Conservation (phyloP, 1,140 invertebrate genomes). For the Drosophila guanche region DNA sequence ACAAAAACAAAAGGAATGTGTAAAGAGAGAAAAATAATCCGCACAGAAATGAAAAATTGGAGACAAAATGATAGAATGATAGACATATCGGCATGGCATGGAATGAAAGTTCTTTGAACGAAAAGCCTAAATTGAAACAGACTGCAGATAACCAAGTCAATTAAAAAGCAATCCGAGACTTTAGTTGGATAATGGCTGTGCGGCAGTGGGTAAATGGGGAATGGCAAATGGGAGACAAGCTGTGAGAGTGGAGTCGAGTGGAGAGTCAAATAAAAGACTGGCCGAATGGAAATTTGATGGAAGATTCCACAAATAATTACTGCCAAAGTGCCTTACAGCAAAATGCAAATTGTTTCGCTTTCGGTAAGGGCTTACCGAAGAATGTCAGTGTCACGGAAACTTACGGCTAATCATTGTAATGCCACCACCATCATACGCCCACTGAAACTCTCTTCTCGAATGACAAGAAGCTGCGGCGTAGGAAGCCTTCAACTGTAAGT, state of each 20-base stretch:
- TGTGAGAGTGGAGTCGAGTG: constrained; percentile 1
- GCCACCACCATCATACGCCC: background rate
- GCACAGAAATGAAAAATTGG: constrained; percentile 27
- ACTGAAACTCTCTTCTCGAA: constrained; percentile 27
- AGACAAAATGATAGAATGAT: constrained; percentile 53
- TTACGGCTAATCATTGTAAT: constrained; percentile 57
- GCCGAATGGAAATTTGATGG: constrained; percentile 35
- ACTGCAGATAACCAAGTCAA: constrained; percentile 39
- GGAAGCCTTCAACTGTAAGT: constrained; percentile 39
- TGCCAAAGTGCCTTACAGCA: constrained; percentile 10
- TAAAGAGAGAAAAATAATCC: background rate
- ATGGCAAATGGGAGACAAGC: background rate
- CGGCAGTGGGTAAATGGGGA: background rate
- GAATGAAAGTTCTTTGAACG: constrained; percentile 38
- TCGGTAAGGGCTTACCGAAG: constrained; percentile 6
- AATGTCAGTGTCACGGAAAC: constrained; percentile 67
- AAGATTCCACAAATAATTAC: constrained; percentile 26
- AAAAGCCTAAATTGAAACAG: constrained; percentile 39
- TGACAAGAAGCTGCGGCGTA: constrained; percentile 30
- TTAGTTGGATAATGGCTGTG: background rate
- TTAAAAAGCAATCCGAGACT: constrained; percentile 46
- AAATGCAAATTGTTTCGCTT: constrained; percentile 14
- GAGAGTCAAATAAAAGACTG: constrained; percentile 5
- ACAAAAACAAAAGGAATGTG: background rate
- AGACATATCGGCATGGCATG: constrained; percentile 19